These are phyloP conservation scores for Sebastes oblongus DNA, from an alignment of 2,797 vertebrate genomes.

Conservation along the genomic window DNA sequence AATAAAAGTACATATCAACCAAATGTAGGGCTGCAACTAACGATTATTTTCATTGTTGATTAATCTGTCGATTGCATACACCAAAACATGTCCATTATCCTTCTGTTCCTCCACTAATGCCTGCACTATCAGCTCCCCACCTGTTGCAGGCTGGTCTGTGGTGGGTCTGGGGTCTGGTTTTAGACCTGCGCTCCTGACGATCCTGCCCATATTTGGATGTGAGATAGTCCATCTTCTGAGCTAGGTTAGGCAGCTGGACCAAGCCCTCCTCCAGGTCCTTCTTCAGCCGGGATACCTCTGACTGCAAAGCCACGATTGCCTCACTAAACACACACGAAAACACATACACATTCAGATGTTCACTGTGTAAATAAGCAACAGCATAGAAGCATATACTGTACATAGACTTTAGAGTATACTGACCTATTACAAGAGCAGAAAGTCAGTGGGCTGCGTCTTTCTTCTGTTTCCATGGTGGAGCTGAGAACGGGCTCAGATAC, in stretches of 20 bases:
- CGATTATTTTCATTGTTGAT: too few relatives aligned
- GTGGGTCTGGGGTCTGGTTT: slow-evolving; percentile 46
- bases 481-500: slow-evolving; percentile 43
- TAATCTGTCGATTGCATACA: too few relatives aligned
- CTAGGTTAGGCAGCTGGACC: slow-evolving; percentile 75
- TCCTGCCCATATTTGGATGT: slow-evolving; percentile 63
- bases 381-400: background rate
- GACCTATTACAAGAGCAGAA: slow-evolving; percentile 80
- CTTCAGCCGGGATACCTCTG: slow-evolving; percentile 79
- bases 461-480: slow-evolving; percentile 45
- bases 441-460: slow-evolving; percentile 36
- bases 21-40: background rate
- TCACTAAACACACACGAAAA: slow-evolving; percentile 61
- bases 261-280: slow-evolving; percentile 77
- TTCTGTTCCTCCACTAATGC: background rate
- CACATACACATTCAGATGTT: background rate
- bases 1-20: background rate
- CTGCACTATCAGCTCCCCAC: slow-evolving; percentile 40
- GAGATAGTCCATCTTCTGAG: slow-evolving; percentile 74
- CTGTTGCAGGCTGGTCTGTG: slow-evolving; percentile 52
- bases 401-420: background rate
- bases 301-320: slow-evolving; percentile 78
- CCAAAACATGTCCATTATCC: background rate
- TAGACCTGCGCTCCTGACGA: slow-evolving; percentile 57
- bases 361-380: background rate